A percentile compares a stretch with the other conserved stretches of the same genome.
Evolutionary conservation across 2,888 invertebrate species (phyloP).

Genomic region (Lordiphosa fenestrarum): DNA sequence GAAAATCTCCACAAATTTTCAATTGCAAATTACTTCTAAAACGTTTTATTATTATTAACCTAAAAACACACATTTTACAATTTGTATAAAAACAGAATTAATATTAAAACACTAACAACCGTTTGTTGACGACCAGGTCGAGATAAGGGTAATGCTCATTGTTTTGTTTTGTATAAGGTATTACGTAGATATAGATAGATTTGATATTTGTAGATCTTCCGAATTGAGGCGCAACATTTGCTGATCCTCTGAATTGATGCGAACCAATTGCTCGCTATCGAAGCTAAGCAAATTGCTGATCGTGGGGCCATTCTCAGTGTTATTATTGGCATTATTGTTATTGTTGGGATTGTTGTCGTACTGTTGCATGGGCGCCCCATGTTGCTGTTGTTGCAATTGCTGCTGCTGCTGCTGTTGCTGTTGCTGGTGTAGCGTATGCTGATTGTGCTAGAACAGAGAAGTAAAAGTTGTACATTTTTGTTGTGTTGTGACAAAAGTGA

Average conservation of each 20-base stretch:
- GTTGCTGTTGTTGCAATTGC: conserved; percentile 53
- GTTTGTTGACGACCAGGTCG: conserved; percentile 35
- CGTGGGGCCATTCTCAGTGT: conserved; percentile 74
- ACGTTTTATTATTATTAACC: conserved; percentile 60
- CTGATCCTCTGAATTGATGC: conserved; percentile 82
- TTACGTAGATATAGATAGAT: conserved; percentile 79
- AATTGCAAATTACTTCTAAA: conserved; percentile 35
- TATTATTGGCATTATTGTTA: conserved; percentile 23
- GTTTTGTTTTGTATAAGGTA: conserved; percentile 17
- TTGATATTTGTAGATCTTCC: conserved; percentile 81
- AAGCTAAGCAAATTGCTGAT: conserved; percentile 80
- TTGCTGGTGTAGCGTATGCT: conserved; percentile 60
- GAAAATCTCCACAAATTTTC: too few species aligned
- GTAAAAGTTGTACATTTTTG: neutral
- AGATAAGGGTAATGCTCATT: conserved; percentile 18
- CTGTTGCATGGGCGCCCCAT: conserved; percentile 52
- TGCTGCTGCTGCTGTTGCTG: conserved; percentile 55
- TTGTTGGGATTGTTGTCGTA: conserved; percentile 40
- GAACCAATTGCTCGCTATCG: conserved; percentile 81
- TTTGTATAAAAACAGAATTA: conserved; percentile 35
- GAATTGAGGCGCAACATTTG: conserved; percentile 81
- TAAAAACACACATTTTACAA: conserved; percentile 62
- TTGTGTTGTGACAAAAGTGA: neutral
- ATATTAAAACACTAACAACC: conserved; percentile 37
- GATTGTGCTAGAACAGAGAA: conserved; percentile 48